Conservation (phyloP, 2,113 vertebrate species). For the Eonycteris spelaea region DNA sequence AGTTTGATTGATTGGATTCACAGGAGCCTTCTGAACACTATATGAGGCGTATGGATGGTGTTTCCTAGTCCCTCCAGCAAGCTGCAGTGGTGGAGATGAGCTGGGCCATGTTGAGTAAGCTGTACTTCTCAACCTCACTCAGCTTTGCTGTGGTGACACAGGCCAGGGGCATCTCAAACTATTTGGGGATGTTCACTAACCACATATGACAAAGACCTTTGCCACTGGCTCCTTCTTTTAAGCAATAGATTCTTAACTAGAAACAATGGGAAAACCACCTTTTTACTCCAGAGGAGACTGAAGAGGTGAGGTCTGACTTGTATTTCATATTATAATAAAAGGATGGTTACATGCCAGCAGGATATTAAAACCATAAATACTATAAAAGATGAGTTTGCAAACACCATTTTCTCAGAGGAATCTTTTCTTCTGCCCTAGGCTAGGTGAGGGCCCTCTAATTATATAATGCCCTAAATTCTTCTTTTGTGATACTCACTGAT, state of each 20-base stretch:
- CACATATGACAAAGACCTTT: slow-evolving; percentile 19
- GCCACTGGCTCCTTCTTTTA: neutral
- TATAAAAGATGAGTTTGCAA: slow-evolving; percentile 57
- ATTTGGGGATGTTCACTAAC: slow-evolving; percentile 12
- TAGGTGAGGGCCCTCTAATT: slow-evolving; percentile 40
- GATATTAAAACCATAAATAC: slow-evolving; percentile 74
- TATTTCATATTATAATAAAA: slow-evolving; percentile 69
- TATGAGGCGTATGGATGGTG: neutral
- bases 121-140: slow-evolving; percentile 19
- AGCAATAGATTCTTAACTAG: slow-evolving; percentile 12
- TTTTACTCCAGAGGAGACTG: slow-evolving; percentile 30
- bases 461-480: neutral
- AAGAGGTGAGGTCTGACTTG: slow-evolving; percentile 58
- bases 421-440: slow-evolving; percentile 37
- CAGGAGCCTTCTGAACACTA: slow-evolving; percentile 18
- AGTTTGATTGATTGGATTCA: slow-evolving; percentile 56
- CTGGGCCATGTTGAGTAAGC: neutral
- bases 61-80: neutral
- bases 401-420: slow-evolving; percentile 50
- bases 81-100: neutral
- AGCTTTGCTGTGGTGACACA: slow-evolving; percentile 16
- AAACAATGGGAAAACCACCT: neutral
- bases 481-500: neutral
- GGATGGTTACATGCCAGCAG: slow-evolving; percentile 41
- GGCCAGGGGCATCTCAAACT: neutral